Percentiles rank a stretch among this genome's conserved stretches.
Evolutionary conservation across 1,140 invertebrate genomes (phyloP).

Genomic region (Radopholus similis): DNA sequence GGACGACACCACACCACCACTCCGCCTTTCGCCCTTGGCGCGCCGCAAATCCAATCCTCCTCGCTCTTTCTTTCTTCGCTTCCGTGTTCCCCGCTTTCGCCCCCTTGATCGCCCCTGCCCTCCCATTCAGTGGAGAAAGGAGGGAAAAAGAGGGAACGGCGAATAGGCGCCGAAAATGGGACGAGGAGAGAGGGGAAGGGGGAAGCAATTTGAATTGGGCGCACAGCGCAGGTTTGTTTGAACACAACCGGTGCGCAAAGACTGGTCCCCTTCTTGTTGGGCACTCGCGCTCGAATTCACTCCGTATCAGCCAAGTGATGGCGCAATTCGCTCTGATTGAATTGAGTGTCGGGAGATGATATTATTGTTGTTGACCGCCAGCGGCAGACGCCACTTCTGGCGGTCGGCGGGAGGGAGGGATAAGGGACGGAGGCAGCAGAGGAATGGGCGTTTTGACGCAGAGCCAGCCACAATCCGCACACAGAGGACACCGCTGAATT

Average conservation of each 20-base stretch:
- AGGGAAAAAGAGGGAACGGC: neutral
- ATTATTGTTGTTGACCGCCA: too few relatives aligned
- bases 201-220: too few relatives aligned
- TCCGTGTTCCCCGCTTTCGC: neutral
- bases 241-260: too few relatives aligned
- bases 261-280: too few relatives aligned
- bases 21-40: neutral
- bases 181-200: too few relatives aligned
- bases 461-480: neutral
- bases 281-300: too few relatives aligned
- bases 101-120: neutral
- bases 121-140: neutral
- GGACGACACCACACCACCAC: neutral
- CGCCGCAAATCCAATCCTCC: neutral
- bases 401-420: neutral
- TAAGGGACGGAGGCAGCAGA: neutral
- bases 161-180: constrained; percentile 1
- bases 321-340: too few relatives aligned
- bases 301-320: too few relatives aligned
- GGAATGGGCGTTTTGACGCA: neutral
- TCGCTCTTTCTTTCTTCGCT: neutral
- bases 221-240: too few relatives aligned
- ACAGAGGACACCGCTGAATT: neutral
- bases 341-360: too few relatives aligned
- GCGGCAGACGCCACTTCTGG: neutral